These are phyloP conservation scores for Neodontobutis hainanensis DNA, from an alignment of 2,113 vertebrate species.

Conservation along the genomic window DNA sequence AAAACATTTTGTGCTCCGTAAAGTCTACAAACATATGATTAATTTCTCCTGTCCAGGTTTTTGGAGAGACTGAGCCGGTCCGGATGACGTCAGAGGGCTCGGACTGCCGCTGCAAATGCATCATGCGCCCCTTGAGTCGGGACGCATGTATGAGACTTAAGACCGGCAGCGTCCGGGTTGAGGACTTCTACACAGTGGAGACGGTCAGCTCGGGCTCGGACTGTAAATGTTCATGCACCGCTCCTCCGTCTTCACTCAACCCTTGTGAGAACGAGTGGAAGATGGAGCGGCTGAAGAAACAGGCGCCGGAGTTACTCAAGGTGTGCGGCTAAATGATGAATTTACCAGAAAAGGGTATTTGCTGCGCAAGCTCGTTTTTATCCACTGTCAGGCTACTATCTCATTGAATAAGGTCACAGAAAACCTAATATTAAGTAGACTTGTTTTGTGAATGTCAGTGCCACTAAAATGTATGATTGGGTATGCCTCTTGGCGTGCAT, in stretches of 20 bases:
- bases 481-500: no score
- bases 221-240: constrained; percentile 94
- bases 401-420: no score
- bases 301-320: constrained; percentile 93
- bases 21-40: background rate
- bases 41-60: constrained; percentile 75
- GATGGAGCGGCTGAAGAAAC: constrained; percentile 96
- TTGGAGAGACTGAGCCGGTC: constrained; percentile 89
- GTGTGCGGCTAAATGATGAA: constrained; percentile 61
- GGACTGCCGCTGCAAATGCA: constrained; percentile 96
- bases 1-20: background rate
- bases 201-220: constrained; percentile 92
- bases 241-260: constrained; percentile 93
- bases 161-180: constrained; percentile 81
- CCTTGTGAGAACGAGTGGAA: constrained; percentile 97
- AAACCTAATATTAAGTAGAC: no score
- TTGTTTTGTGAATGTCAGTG: no score
- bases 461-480: no score
- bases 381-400: no score
- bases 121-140: constrained; percentile 91
- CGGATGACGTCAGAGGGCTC: constrained; percentile 94
- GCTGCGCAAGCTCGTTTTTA: no score
- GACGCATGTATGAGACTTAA: constrained; percentile 88
- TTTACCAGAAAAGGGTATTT: no score
- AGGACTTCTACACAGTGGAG: constrained; percentile 97